phyloP scores from a whole-genome alignment of 2,113 vertebrate genomes.

The Grallaria varia region DNA sequence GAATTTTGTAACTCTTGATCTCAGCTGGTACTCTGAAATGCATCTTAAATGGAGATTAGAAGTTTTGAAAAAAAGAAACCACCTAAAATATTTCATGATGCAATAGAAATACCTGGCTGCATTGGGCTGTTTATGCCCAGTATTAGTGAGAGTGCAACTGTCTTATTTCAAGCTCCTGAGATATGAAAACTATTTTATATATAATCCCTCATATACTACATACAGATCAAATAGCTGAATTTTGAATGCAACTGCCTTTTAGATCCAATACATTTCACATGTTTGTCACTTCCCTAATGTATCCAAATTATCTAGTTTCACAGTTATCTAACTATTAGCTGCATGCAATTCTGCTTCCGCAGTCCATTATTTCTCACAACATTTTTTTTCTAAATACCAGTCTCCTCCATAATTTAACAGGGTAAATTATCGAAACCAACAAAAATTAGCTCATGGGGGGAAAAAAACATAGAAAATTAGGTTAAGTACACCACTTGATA shows the following conservation, averaged over 20 bases:
- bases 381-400: background rate
- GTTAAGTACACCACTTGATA: background rate
- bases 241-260: background rate
- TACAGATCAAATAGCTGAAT: background rate
- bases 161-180: background rate
- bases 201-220: background rate
- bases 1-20: background rate
- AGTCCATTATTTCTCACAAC: background rate
- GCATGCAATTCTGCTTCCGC: background rate
- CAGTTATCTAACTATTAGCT: background rate
- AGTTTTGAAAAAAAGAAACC: background rate
- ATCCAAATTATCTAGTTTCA: background rate
- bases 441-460: background rate
- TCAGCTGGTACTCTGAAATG: background rate
- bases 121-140: background rate
- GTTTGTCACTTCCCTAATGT: background rate
- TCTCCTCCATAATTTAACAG: background rate
- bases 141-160: background rate
- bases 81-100: background rate
- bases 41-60: background rate
- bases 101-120: background rate
- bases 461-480: background rate
- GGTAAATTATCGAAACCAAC: background rate
- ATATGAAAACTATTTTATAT: background rate
- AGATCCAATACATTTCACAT: background rate